phyloP scores from a whole-genome alignment of 2,888 invertebrate genomes.

The Callyntrura guangdongensis region DNA sequence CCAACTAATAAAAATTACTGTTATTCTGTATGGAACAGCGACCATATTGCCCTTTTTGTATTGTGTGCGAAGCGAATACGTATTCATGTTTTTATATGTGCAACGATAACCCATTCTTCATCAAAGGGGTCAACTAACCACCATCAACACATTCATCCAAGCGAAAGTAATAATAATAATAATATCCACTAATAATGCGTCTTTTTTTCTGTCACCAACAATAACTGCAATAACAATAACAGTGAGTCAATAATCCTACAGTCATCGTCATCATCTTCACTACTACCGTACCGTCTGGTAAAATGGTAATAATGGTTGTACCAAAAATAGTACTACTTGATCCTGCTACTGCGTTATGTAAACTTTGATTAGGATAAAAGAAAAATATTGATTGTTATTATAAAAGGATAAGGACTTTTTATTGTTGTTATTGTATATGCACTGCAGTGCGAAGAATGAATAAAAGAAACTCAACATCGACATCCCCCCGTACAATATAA shows the following conservation, averaged over 20 bases:
- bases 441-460: not conserved
- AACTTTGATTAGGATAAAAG: constrained; percentile 19
- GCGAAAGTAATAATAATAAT: constrained; percentile 55
- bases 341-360: constrained; percentile 37
- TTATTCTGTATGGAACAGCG: constrained; percentile 9
- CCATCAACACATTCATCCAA: constrained; percentile 37
- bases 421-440: not conserved
- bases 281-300: constrained; percentile 1
- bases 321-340: constrained; percentile 6
- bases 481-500: not conserved
- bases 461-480: constrained; percentile 38
- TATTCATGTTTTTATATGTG: not conserved
- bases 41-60: not conserved
- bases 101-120: constrained; percentile 53
- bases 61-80: not conserved
- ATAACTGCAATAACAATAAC: constrained; percentile 34
- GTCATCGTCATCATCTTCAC: not conserved
- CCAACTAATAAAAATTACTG: constrained; percentile 49
- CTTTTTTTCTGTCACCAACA: constrained; percentile 44
- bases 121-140: constrained; percentile 44
- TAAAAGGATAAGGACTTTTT: constrained; percentile 50
- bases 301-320: not conserved
- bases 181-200: constrained; percentile 46
- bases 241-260: constrained; percentile 37
- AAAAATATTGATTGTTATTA: constrained; percentile 48